A percentile compares a stretch with the other conserved stretches of the same genome.
Evolutionary conservation across 2,888 invertebrate species (phyloP).

Genomic region (Drosophila neoperkinsi): DNA sequence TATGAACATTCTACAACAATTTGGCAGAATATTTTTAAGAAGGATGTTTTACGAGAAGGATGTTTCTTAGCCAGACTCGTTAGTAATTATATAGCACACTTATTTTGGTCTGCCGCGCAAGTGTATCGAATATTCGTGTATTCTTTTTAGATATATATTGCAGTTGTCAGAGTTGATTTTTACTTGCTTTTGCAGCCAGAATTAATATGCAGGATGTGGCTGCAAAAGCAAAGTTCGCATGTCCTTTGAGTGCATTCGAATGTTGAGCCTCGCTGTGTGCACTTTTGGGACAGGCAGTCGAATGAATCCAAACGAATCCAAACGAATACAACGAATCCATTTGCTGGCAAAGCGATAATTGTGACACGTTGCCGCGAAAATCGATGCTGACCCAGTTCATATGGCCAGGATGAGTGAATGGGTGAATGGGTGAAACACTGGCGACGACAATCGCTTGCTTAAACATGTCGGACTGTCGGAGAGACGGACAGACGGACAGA

Average conservation of each 20-base stretch:
- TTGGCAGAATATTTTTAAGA: background rate
- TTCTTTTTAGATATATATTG: constrained; percentile 16
- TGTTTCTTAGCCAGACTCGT: background rate
- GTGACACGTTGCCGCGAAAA: constrained; percentile 76
- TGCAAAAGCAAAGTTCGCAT: constrained; percentile 1
- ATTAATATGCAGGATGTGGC: constrained; percentile 67
- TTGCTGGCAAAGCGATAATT: constrained; percentile 59
- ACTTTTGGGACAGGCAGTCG: constrained; percentile 30
- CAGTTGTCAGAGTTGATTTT: constrained; percentile 34
- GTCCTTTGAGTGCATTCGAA: constrained; percentile 48
- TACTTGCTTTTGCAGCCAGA: constrained; percentile 22
- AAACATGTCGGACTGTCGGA: constrained; percentile 24
- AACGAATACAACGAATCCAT: constrained; percentile 19
- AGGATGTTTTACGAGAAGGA: background rate
- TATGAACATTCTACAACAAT: background rate
- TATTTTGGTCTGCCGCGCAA: background rate
- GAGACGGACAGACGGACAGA: background rate
- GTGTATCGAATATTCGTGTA: background rate
- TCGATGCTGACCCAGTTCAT: constrained; percentile 79
- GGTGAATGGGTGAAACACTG: constrained; percentile 6
- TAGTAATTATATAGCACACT: background rate
- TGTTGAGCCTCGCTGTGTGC: constrained; percentile 11
- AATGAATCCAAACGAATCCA: constrained; percentile 1
- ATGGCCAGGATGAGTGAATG: constrained; percentile 12
- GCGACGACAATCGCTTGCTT: constrained; percentile 31